Evolutionary conservation across 1,140 invertebrate species (phyloP), one percentile per base, ranked within the genome.

Genomic region (Drosophila parabipectinata): DNA sequence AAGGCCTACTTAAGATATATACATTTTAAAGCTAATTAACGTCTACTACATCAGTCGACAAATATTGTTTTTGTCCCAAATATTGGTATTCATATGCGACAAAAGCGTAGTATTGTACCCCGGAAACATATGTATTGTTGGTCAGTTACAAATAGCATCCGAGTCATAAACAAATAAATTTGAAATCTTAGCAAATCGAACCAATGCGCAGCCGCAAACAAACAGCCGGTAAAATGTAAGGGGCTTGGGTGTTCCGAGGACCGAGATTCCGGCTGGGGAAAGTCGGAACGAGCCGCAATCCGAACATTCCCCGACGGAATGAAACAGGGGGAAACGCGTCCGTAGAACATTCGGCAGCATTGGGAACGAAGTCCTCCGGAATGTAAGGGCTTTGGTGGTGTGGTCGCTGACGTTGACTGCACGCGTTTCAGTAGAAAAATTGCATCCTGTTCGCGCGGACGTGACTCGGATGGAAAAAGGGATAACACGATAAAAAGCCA

Each of bases 381-480:
- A 50, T 55, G 45, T 44, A 39, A 63, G 26, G 12, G 37, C 51
- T 21, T 51, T 45, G 37, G 47, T 39, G 72, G 72, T 47, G 54
- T 68, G 71, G 48, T 72, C 78, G 60, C 67, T 68, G 75, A 34
- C 54, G 18, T 39, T 30, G 62, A 10, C 45, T 61, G 78, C 51
- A 63, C 39, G 62, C 83, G 59, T 59, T 63, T 87, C 54, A 87
- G 82, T 83, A 39, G 83, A 82, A 82, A 79, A 87, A 88, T 82
- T 88, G 83, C 79, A 88, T 87, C 79, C 79, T 82, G 69, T 57
- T 55, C 67, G 75, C 62, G 53, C 56, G 82, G 82, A 87, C 82
- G 82, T 88, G 83, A 77, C 72, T 62, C 63, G 79, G 74, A 63
- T 60, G 41, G 53, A 15, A 32, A 52, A 57, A 18, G 48, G 32